Base-by-base conservation (phyloP, 2,797 vertebrate genomes). In the Ficedula albicollis region DNA sequence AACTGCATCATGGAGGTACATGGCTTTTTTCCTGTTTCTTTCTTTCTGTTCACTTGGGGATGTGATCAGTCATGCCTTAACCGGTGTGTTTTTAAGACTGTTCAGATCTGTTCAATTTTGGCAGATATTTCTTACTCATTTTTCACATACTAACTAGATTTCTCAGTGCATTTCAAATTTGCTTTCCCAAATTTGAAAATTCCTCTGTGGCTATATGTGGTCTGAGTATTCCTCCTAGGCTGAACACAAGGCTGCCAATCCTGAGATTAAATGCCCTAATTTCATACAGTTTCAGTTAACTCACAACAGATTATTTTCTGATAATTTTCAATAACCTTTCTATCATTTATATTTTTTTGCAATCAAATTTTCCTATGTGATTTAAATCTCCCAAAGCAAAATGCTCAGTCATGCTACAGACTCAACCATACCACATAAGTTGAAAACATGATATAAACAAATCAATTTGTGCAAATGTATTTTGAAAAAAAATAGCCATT, bases 1-100 rank as follows among this genome's bases (percentile, higher is more conserved):
- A 89, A 72, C 54, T 38, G 48, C 39, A 89, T 66, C 59, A 79
- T 78, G 58, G 81, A 92, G 48, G 39, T 55, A 38, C 79, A 78
- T 81, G 62, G 43, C 6, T 85, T 91, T 93, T 89, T 91, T 89
- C 43, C 56, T 48, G 6, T 62, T 92, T 83, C 82, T 75, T 89
- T 91, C 75, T 87, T 78, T 94, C 72, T 91, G 46, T 80, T 95
- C 79, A 29, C 39, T 93, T 52, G 59, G 82, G 91, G 67, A 83
- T 87, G 60, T 75, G 81, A 83, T 87, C 92, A 93, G 72, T 89
- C 87, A 88, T 86, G 87, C 75, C 73, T 92, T 92, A 92, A 92
- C 7, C n/a, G 80, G 29, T 49, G 34, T 55, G 52, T 25, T 87
- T 94, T 94, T 18, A 75, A 92, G 89, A 67, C 38, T 87, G 19